Evolutionary conservation across 2,888 invertebrate species (phyloP), one percentile per base, ranked within the genome.

Genomic region (Melieria omissa): DNA sequence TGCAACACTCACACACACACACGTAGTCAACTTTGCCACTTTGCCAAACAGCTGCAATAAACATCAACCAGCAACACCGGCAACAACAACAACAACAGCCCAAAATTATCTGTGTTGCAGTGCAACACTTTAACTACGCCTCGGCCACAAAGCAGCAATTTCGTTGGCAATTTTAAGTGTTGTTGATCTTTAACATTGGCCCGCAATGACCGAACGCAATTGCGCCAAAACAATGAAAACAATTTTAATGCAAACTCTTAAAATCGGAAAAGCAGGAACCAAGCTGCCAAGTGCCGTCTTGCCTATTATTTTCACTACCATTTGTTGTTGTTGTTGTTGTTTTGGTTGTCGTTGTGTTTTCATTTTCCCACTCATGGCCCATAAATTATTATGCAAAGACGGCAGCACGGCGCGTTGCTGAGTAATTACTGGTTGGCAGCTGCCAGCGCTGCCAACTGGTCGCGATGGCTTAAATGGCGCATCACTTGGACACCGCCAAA

Each of bases 321-420:
- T 4, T 41, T 14, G 16, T 16, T 57, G 16, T 8, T 64, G 29
- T 64, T 49, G 12, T 55, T 65, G 45, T 29, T 3, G 12, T 65
- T 65, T 44, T 14, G 3, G 45, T 52, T 46, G 55, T 10, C 41
- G 47, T 5, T 62, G 9, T 9, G 29, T 58, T 58, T 58, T 54
- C 57, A 7, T 65, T 65, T 65, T 55, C 55, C 2, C 66, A n/a
- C 7, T 8, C 29, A 45, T 14, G 29, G 5, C n/a, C n/a, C 41
- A 42, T 58, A 58, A 66, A 66, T 49, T 58, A 66, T 58, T 66
- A 66, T 58, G 58, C 66, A 66, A 65, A 29, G 29, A 58, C 58
- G 9, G 58, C 47, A n/a, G 49, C 47, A 47, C 57, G 60, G 47
- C 14, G n/a, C 47, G 66, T 46, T 49, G 55, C 46, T 55, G 65